Base-by-base conservation (phyloP, 2,888 invertebrate genomes). In the Cephus spinipes region DNA sequence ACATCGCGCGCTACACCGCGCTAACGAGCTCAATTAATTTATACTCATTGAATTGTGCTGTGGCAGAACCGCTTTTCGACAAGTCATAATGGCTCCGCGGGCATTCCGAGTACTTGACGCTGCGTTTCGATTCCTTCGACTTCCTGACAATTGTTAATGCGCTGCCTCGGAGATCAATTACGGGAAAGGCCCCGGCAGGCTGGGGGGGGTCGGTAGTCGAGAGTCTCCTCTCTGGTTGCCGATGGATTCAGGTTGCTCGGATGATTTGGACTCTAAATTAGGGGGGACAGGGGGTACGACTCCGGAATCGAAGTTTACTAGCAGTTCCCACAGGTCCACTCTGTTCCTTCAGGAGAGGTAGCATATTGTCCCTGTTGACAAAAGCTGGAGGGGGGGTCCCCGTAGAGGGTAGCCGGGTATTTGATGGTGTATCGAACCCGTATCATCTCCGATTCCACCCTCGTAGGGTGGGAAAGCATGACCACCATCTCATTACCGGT, bases 341-440 rank as follows among this genome's bases (percentile, higher is more conserved):
- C 83, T 12, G 40, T 80, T 83, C 55, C 55, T 55, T 23, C 55
- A 55, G 80, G 85, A 88, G 84, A 86, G 85, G 85, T 84, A 90
- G 90, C 91, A 91, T 91, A 91, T 91, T 91, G 91, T 87, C 85
- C 87, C 85, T 91, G 91, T 91, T 91, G 91, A 91, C 91, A 89
- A 91, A 86, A 87, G 84, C 89, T 83, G 79, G 80, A 84, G 89
- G 90, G 89, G 90, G 89, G 90, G 85, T 88, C 85, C 82, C 85
- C 80, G 80, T 82, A 73, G 81, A 30, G 85, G 82, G 79, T 81
- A 77, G 75, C 69, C 79, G 81, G 80, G 84, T 34, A 76, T 69
- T 71, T 23, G 55, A 55, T 55, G 55, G 55, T 33, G 69, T 69
- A 69, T 34, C 33, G 69, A 55, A 77, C 69, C 69, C 75, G n/a